Conservation (phyloP, 2,888 invertebrate genomes). For the Chrysomela aeneicollis region DNA sequence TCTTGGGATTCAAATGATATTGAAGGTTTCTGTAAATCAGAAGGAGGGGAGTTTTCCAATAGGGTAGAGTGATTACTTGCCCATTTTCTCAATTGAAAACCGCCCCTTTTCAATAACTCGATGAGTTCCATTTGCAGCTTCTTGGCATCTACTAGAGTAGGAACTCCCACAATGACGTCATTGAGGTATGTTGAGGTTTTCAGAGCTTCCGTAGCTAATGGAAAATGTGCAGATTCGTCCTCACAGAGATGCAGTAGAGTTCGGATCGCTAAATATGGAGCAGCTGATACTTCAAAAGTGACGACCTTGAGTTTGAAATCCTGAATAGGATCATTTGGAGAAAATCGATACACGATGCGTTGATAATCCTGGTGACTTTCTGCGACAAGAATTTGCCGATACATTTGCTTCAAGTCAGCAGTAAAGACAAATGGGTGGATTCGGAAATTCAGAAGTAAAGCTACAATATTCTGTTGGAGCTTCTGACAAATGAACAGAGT, state of each 20-base stretch:
- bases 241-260: neutral
- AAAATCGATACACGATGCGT: slow-evolving; percentile 7
- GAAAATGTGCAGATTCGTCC: neutral
- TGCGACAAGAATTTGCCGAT: neutral
- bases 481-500: neutral
- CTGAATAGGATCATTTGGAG: slow-evolving; percentile 4
- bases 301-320: neutral
- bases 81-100: slow-evolving; percentile 1
- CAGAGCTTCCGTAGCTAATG: neutral
- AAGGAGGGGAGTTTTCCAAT: neutral
- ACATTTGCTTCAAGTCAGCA: slow-evolving; percentile 18
- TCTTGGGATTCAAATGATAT: neutral
- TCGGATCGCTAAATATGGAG: neutral
- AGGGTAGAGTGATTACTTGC: neutral
- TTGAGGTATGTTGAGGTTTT: too few relatives aligned
- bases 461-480: slow-evolving; percentile 14
- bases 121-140: neutral
- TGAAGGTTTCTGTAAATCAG: neutral
- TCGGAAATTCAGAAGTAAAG: slow-evolving; percentile 12
- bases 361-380: slow-evolving; percentile 6
- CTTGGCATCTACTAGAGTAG: neutral
- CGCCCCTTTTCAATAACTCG: neutral
- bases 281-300: too few relatives aligned
- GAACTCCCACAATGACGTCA: neutral
- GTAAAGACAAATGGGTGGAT: slow-evolving; percentile 2